A percentile compares a stretch with the other conserved stretches of the same genome.
These are phyloP conservation scores for Perognathus longimembris DNA, from an alignment of 2,113 vertebrate genomes.

Conservation along the genomic window DNA sequence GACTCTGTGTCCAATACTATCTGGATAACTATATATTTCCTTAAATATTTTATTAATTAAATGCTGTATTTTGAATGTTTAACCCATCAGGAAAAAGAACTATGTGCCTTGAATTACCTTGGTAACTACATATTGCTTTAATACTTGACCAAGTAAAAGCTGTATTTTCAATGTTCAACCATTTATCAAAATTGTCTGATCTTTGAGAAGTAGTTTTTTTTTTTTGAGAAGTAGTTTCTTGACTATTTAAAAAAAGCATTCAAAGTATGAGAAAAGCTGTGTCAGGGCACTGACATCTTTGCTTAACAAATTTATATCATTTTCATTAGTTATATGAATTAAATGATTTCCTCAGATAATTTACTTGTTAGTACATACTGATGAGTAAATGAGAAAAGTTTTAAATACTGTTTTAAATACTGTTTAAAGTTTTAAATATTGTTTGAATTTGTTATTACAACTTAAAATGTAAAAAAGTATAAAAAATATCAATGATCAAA, in stretches of 20 bases:
- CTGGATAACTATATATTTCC: too few species aligned
- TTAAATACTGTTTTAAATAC: conserved; percentile 54
- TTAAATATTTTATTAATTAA: too few species aligned
- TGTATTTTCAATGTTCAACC: background rate
- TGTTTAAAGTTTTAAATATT: conserved; percentile 57
- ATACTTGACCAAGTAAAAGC: background rate
- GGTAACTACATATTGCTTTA: background rate
- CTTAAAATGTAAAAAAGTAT: background rate
- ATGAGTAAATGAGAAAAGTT: background rate
- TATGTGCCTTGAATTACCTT: too few species aligned
- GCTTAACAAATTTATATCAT: background rate
- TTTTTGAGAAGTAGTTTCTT: background rate
- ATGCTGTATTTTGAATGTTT: too few species aligned
- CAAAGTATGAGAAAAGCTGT: background rate
- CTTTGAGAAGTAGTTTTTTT: too few species aligned
- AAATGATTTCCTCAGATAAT: background rate
- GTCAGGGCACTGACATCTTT: background rate
- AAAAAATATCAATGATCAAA: background rate
- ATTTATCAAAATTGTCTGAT: background rate
- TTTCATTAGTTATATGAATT: conserved; percentile 38
- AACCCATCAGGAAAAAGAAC: too few species aligned
- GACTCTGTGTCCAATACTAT: background rate
- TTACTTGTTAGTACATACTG: background rate
- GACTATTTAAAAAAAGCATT: conserved; percentile 52
- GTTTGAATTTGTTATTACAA: conserved; percentile 53